Percentiles rank a stretch among this genome's conserved stretches.
Conservation (phyloP, 2,797 vertebrate species). For the Liasis olivaceus region DNA sequence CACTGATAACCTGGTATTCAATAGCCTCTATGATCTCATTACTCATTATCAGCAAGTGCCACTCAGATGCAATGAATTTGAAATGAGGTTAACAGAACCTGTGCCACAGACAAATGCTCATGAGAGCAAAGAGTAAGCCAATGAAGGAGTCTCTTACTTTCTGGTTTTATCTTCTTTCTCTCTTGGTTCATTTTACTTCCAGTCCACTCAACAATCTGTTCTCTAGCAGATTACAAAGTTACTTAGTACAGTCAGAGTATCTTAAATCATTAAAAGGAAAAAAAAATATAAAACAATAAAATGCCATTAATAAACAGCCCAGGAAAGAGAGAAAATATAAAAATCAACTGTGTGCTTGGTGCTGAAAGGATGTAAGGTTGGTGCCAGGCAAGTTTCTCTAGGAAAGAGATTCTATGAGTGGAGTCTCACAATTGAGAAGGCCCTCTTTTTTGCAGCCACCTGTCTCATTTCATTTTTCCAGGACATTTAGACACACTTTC, state of each 20-base stretch:
- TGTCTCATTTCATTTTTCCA: background rate
- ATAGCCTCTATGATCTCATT: constrained; percentile 96
- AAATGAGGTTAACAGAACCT: constrained; percentile 97
- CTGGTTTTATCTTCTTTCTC: background rate
- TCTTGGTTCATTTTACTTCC: background rate
- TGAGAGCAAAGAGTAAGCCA: constrained; percentile 96
- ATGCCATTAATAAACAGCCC: background rate
- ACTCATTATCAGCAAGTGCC: constrained; percentile 98
- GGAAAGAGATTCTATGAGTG: background rate
- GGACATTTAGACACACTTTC: background rate
- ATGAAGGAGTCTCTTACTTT: background rate
- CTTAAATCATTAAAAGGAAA: background rate
- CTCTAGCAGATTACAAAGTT: background rate
- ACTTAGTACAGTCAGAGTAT: background rate
- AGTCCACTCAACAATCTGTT: background rate
- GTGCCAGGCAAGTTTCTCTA: background rate
- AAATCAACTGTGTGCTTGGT: background rate
- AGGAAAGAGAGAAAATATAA: background rate
- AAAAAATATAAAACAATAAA: background rate
- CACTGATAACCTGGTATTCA: constrained; percentile 97
- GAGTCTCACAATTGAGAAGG: background rate
- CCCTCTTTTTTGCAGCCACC: background rate
- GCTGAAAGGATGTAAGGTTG: background rate
- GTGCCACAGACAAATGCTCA: constrained; percentile 98
- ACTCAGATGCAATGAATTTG: constrained; percentile 97